Evolutionary conservation across 2,113 vertebrate species (phyloP).

Genomic region (Hippoglossus stenolepis): DNA sequence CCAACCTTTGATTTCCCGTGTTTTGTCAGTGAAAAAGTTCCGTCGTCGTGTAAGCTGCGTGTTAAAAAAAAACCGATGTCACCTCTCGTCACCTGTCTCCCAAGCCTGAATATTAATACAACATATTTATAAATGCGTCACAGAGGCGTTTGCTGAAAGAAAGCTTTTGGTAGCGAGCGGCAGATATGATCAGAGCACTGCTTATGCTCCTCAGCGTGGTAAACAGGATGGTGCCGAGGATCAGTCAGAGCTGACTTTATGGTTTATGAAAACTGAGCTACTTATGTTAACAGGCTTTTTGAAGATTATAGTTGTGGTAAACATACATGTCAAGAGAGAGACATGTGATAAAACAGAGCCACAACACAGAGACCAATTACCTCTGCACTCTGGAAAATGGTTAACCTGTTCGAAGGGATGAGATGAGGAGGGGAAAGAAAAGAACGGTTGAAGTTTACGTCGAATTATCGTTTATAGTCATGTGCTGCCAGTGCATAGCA

Average conservation of each 20-base stretch:
- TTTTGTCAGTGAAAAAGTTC: constrained; percentile 61
- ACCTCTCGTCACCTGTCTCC: constrained; percentile 74
- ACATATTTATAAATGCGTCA: constrained; percentile 72
- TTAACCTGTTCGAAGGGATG: constrained; percentile 68
- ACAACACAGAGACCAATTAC: constrained; percentile 75
- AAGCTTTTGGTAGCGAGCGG: constrained; percentile 64
- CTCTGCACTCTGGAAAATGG: constrained; percentile 51
- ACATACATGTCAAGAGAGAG: constrained; percentile 81
- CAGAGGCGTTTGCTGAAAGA: constrained; percentile 57
- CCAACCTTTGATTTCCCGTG: constrained; percentile 71
- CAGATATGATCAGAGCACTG: constrained; percentile 78
- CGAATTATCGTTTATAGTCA: constrained; percentile 46
- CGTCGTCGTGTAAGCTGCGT: constrained; percentile 62
- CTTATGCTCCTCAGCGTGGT: constrained; percentile 75
- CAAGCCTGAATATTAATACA: constrained; percentile 78
- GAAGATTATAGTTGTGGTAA: constrained; percentile 83
- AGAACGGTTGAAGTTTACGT: constrained; percentile 66
- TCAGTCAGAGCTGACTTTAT: constrained; percentile 84
- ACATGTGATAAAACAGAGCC: constrained; percentile 65
- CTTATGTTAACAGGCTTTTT: constrained; percentile 86
- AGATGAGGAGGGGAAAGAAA: constrained; percentile 13
- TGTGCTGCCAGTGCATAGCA: constrained; percentile 42
- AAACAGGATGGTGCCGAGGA: constrained; percentile 83
- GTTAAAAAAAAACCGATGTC: constrained; percentile 47
- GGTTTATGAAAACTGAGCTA: constrained; percentile 83